Evolutionary conservation across 2,888 invertebrate genomes (phyloP).

Genomic region (Spodoptera exigua): DNA sequence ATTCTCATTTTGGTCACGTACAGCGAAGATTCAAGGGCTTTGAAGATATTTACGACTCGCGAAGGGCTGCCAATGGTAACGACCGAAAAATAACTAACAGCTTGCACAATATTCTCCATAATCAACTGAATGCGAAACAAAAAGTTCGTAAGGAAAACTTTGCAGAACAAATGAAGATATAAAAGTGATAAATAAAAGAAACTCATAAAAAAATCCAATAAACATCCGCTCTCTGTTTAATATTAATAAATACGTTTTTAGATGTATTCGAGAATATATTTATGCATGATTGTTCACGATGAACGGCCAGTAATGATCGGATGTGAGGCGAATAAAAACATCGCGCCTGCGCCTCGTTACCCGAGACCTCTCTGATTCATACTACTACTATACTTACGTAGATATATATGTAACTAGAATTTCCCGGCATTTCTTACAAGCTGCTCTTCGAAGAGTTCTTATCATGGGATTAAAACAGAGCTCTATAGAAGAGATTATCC

Average conservation of each 20-base stretch:
- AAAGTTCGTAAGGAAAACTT: constrained; percentile 26
- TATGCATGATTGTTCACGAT: constrained; percentile 47
- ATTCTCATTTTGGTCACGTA: constrained; percentile 54
- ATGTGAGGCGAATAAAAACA: constrained; percentile 46
- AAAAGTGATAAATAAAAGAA: constrained; percentile 12
- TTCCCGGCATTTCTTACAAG: constrained; percentile 11
- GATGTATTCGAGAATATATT: constrained; percentile 47
- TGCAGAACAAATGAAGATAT: neutral
- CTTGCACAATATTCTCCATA: constrained; percentile 18
- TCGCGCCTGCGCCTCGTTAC: constrained; percentile 37
- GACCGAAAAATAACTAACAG: constrained; percentile 33
- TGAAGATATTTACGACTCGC: constrained; percentile 54
- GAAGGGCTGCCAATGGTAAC: constrained; percentile 29
- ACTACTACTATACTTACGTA: constrained; percentile 20
- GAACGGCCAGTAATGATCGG: constrained; percentile 56
- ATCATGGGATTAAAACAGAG: constrained; percentile 34
- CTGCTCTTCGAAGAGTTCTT: constrained; percentile 21
- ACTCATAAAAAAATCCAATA: constrained; percentile 30
- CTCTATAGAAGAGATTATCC: constrained; percentile 28
- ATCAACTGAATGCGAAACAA: constrained; percentile 32
- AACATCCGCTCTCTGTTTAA: constrained; percentile 37
- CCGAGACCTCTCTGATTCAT: constrained; percentile 1
- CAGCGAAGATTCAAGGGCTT: constrained; percentile 47
- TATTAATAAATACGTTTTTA: constrained; percentile 47
- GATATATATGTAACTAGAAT: constrained; percentile 8